Evolutionary conservation across 1,140 invertebrate species (phyloP).

Genomic region (Apocrypta bakeri): DNA sequence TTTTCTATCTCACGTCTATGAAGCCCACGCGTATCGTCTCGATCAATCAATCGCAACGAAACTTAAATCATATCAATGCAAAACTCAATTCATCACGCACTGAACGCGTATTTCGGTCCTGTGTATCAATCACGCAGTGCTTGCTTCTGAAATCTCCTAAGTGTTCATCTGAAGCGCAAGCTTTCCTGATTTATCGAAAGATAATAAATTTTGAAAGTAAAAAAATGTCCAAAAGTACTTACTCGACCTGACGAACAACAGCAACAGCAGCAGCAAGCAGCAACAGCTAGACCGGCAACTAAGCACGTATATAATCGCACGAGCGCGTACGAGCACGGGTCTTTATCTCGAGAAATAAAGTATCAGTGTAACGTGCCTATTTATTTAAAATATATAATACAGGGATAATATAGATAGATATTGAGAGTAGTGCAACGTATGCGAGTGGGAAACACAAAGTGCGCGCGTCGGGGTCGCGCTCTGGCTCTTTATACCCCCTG

Average conservation of each 20-base stretch:
- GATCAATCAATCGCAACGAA: no score
- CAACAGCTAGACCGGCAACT: neutral
- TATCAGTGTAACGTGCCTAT: neutral
- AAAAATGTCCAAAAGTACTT: neutral
- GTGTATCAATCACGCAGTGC: no score
- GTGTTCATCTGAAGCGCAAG: neutral
- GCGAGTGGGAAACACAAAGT: slow-evolving; percentile 62
- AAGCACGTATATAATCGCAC: neutral
- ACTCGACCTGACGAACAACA: neutral
- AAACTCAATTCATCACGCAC: neutral
- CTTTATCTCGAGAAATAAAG: neutral
- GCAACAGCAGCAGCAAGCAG: neutral
- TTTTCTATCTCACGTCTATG: no score
- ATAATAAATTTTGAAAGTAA: neutral
- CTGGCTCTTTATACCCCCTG: slow-evolving; percentile 64
- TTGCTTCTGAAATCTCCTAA: neutral
- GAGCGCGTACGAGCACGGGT: neutral
- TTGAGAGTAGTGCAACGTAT: neutral
- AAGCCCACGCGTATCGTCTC: no score
- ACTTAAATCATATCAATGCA: neutral
- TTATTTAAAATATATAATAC: neutral
- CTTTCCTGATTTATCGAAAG: neutral
- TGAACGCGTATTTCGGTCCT: no score
- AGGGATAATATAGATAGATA: no score
- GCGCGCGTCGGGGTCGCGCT: slow-evolving; percentile 59